Base-by-base conservation (phyloP, 2,113 vertebrate species). In the Nothocercus nigrocapillus region DNA sequence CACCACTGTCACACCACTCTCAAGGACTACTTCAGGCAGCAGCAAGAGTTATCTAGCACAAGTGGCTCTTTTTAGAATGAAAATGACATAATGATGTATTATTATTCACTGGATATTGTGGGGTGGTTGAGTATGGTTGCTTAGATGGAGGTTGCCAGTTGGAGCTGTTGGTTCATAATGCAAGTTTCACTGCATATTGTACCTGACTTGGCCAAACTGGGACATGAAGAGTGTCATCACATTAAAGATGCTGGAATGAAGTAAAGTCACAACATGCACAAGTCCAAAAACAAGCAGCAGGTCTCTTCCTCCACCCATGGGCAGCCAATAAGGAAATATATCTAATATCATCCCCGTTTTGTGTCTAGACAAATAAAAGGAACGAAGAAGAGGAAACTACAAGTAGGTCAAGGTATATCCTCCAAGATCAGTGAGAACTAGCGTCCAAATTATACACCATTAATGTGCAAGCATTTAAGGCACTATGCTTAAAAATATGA, bases 221-320 rank as follows among this genome's bases (percentile, higher is more conserved):
- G 94, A 91, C 85, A 96, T 91, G 94, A 94, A 94, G 93, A 88
- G 82, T 93, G 88, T 91, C 93, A 95, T 95, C 90, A 96, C 93
- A 96, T 78, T 93, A 90, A 94, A 80, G 93, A 96, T 95, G 94
- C 85, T 97, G 94, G 94, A 96, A 96, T 94, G 96, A 96, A 94
- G 94, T 92, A 95, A 96, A 95, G 94, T 93, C 92, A 96, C 96
- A 96, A 97, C 88, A 94, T 97, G 96, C 94, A 96, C 95, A 96
- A 96, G 91, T 96, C 95, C 94, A 97, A 88, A 93, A 95, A 82
- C 93, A 91, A 96, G 89, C 95, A 96, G 92, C 96, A 96, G 94
- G 79, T 93, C 94, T 96, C 93, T 95, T 95, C 95, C 94, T 96
- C 92, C 88, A 97, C 92, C 95, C 95, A 96, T 0, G 66, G 85